These are phyloP conservation scores for Dicrurus megarhynchus DNA, from an alignment of 2,113 vertebrate genomes.

Conservation along the genomic window DNA sequence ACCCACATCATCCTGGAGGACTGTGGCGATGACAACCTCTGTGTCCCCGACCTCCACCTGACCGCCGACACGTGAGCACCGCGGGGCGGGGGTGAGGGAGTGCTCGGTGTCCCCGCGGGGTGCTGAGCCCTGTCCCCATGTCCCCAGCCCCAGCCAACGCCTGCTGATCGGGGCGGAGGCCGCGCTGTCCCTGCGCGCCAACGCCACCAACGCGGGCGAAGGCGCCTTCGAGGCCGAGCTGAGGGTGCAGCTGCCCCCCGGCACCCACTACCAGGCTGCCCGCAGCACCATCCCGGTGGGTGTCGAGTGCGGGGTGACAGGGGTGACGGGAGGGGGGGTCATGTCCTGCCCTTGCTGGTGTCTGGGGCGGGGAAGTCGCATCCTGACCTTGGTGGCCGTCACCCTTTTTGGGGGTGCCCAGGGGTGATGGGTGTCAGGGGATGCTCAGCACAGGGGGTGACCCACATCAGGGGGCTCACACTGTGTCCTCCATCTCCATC, in stretches of 20 bases:
- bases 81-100: fast-evolving
- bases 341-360: not conserved
- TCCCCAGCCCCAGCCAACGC: slow-evolving; percentile 45
- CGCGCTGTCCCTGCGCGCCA: slow-evolving; percentile 48
- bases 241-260: slow-evolving; percentile 62
- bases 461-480: not conserved
- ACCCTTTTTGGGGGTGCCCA: fast-evolving
- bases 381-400: not conserved
- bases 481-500: not conserved
- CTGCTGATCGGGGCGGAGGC: slow-evolving; percentile 79
- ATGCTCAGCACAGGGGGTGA: not conserved
- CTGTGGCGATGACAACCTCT: slow-evolving; percentile 81
- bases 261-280: slow-evolving; percentile 78
- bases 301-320: fast-evolving
- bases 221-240: slow-evolving; percentile 84
- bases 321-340: too few relatives aligned
- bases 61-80: slow-evolving; percentile 66
- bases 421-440: not conserved
- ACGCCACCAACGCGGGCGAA: slow-evolving; percentile 72
- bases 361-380: not conserved
- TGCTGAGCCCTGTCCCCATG: not conserved
- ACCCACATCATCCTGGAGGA: slow-evolving; percentile 83
- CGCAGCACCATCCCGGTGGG: slow-evolving; percentile 66
- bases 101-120: fast-evolving
- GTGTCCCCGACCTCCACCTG: slow-evolving; percentile 78